Percentiles rank a stretch among this genome's conserved stretches.
Conservation (phyloP, 2,797 vertebrate species). For the Lacerta viridis region DNA sequence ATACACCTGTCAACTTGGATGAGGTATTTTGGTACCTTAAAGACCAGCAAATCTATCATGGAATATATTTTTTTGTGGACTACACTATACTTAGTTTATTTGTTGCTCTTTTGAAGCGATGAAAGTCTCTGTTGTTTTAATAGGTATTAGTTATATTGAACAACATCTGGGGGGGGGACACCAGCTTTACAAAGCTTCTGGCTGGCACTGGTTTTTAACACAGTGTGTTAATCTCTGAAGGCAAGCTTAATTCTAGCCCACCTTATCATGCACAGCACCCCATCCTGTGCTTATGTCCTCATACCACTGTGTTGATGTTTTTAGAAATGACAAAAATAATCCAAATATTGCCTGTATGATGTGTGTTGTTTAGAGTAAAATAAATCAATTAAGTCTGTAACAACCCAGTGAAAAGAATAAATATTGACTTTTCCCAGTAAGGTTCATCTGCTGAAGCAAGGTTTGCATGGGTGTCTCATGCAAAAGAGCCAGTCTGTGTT, state of each 20-base stretch:
- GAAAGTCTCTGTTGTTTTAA: neutral
- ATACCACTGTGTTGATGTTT: neutral
- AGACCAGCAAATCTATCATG: no score
- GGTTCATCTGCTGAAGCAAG: slow-evolving; percentile 36
- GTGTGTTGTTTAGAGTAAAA: slow-evolving; percentile 28
- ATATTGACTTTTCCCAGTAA: slow-evolving; percentile 26
- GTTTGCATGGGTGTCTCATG: slow-evolving; percentile 28
- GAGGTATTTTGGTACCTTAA: no score
- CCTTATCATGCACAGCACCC: neutral
- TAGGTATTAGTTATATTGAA: neutral
- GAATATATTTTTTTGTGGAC: no score
- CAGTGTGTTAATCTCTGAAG: neutral
- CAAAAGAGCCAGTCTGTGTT: slow-evolving; percentile 33
- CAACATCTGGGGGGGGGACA: neutral
- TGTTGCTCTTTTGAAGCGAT: no score
- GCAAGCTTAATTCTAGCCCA: neutral
- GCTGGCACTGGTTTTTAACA: neutral
- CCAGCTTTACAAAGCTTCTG: neutral
- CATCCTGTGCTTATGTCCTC: neutral
- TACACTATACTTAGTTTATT: no score
- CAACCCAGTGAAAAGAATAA: slow-evolving; percentile 36
- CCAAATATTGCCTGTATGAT: slow-evolving; percentile 35
- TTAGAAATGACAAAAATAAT: slow-evolving; percentile 36
- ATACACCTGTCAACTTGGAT: no score
- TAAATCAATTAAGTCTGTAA: slow-evolving; percentile 32